These are phyloP conservation scores for Eupithecia tripunctaria DNA, from an alignment of 2,888 invertebrate species.

Conservation along the genomic window DNA sequence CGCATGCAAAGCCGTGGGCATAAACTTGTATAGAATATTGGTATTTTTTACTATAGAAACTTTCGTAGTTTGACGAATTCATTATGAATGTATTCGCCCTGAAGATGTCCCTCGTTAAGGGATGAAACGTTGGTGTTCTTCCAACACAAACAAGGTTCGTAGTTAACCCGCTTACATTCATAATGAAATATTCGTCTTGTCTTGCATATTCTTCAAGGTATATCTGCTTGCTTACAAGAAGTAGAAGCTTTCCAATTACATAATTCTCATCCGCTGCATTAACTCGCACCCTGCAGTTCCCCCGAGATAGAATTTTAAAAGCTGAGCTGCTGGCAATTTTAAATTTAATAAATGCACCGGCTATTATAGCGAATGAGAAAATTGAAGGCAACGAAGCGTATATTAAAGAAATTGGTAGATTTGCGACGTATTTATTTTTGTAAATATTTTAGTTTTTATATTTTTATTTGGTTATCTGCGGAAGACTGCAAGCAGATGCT, in stretches of 20 bases:
- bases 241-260: not conserved
- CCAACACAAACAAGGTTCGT: too few relatives aligned
- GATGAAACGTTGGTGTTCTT: too few relatives aligned
- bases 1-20: too few relatives aligned
- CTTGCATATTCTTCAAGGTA: not conserved
- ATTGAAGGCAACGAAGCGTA: not conserved
- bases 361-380: not conserved
- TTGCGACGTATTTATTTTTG: not conserved
- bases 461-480: too few relatives aligned
- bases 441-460: not conserved
- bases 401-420: not conserved
- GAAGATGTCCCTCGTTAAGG: too few relatives aligned
- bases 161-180: too few relatives aligned
- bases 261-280: not conserved
- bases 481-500: too few relatives aligned
- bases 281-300: not conserved
- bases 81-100: too few relatives aligned
- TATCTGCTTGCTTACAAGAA: not conserved
- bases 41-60: too few relatives aligned
- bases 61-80: too few relatives aligned
- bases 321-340: not conserved
- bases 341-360: slow-evolving; percentile 1
- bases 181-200: too few relatives aligned
- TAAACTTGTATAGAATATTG: too few relatives aligned
- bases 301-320: not conserved